Evolutionary conservation across 1,140 invertebrate species (phyloP).

Genomic region (Trichonephila clavata): DNA sequence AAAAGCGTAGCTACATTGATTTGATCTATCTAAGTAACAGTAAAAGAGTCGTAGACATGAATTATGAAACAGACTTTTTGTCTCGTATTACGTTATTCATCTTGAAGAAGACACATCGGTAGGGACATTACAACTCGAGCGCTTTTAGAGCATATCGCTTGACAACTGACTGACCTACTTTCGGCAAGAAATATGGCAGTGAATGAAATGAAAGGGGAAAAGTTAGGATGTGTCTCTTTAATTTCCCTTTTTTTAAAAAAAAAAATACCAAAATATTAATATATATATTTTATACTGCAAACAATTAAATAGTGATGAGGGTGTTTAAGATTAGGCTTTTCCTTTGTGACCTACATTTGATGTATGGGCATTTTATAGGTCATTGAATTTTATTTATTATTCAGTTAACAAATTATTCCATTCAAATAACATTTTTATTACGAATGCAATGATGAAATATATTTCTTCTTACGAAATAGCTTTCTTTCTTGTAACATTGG

Average conservation of each 20-base stretch:
- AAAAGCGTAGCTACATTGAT: not conserved
- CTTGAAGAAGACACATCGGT: not conserved
- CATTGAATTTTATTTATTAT: not conserved
- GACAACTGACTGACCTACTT: slow-evolving; percentile 16
- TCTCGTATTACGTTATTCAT: slow-evolving; percentile 13
- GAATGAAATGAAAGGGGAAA: not conserved
- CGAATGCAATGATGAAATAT: too few relatives aligned
- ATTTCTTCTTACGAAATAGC: too few relatives aligned
- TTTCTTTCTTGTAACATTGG: too few relatives aligned
- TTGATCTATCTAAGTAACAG: not conserved
- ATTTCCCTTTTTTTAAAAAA: not conserved
- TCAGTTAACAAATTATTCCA: too few relatives aligned
- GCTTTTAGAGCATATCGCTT: not conserved
- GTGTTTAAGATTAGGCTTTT: not conserved
- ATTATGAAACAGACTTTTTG: slow-evolving; percentile 27
- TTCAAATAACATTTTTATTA: too few relatives aligned
- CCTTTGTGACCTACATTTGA: not conserved
- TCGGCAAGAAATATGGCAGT: not conserved
- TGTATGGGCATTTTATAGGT: not conserved
- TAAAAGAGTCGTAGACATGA: slow-evolving; percentile 5
- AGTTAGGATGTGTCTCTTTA: not conserved
- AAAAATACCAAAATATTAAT: too few relatives aligned
- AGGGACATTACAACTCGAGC: not conserved
- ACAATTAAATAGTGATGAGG: slow-evolving; percentile 2
- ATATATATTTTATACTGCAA: not conserved